Evolutionary conservation across 2,797 vertebrate species (phyloP).

Genomic region (Bradypodion ventrale): DNA sequence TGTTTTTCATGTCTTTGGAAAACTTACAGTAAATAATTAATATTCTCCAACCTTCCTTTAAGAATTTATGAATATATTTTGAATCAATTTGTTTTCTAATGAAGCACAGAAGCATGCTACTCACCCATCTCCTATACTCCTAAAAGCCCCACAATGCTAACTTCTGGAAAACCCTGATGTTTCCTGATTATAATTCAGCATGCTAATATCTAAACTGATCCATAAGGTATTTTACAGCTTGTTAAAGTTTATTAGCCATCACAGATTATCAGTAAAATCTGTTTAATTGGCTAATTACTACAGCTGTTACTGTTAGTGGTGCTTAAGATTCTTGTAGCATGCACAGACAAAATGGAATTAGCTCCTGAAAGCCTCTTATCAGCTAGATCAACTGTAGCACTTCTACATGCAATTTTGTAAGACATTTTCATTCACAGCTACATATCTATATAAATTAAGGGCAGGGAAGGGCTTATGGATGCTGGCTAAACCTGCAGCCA

Average conservation of each 20-base stretch:
- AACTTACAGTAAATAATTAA: constrained; percentile 22
- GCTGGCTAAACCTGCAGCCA: background rate
- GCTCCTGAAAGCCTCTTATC: background rate
- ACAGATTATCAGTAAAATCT: constrained; percentile 58
- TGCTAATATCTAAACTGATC: constrained; percentile 57
- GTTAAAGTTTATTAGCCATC: constrained; percentile 65
- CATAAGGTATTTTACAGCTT: constrained; percentile 47
- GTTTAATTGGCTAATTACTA: constrained; percentile 61
- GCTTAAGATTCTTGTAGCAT: constrained; percentile 34
- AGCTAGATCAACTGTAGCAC: background rate
- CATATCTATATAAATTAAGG: background rate
- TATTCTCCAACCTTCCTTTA: constrained; percentile 17
- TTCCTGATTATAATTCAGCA: constrained; percentile 58
- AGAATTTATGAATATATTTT: constrained; percentile 32
- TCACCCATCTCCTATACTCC: background rate
- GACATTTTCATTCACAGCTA: background rate
- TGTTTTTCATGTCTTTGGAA: constrained; percentile 24
- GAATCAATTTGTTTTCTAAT: constrained; percentile 24
- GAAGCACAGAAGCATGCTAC: constrained; percentile 29
- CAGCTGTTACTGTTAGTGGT: constrained; percentile 47
- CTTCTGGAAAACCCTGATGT: constrained; percentile 43
- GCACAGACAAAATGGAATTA: background rate
- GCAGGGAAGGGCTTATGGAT: background rate
- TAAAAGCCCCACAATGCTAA: constrained; percentile 31
- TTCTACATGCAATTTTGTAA: background rate